Base-by-base conservation (phyloP, 2,888 invertebrate species). In the Tridacna gigas region DNA sequence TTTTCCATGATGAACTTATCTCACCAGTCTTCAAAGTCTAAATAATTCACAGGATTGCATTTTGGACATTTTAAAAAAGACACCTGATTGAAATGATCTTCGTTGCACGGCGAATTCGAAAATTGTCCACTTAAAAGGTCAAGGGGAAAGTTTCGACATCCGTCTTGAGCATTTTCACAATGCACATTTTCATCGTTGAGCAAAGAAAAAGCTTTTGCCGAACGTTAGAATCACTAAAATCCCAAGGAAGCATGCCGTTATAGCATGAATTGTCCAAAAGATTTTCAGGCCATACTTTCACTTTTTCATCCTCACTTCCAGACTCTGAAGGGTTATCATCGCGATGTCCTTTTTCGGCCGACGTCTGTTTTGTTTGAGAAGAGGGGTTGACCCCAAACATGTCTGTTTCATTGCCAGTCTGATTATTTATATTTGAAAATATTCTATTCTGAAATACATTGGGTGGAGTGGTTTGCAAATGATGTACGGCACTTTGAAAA, bases 111-210 rank as follows among this genome's bases (percentile, higher is more conserved):
- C 2, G 61, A 22, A 61, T 61, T 61, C 61, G 20, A n/a, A 61
- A 67, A 67, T 67, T 67, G 7, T 7, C 67, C 67, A 67, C 67
- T 67, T 20, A 67, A 26, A 20, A 67, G 37, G 25, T 67, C 28
- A 37, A 67, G 25, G 28, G 67, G 67, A 37, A 37, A 37, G 37
- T 37, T 37, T 37, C 7, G 37, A 37, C 37, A 37, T 37, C 37
- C 37, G 37, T 37, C 37, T 37, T 37, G 37, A 37, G 37, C 37
- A 67, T 37, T 37, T 37, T 37, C 37, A 37, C 37, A 37, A 37
- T 37, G 37, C 37, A 37, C 37, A 37, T 37, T 37, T 37, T 37
- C 37, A 37, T 37, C 37, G 37, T 2, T 37, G 37, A 37, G 37
- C 37, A 37, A 37, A 37, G 37, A 37, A 37, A 37, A 37, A 37